These are phyloP conservation scores for Pyrocoelia pectoralis DNA, from an alignment of 2,888 invertebrate genomes.

Conservation along the genomic window DNA sequence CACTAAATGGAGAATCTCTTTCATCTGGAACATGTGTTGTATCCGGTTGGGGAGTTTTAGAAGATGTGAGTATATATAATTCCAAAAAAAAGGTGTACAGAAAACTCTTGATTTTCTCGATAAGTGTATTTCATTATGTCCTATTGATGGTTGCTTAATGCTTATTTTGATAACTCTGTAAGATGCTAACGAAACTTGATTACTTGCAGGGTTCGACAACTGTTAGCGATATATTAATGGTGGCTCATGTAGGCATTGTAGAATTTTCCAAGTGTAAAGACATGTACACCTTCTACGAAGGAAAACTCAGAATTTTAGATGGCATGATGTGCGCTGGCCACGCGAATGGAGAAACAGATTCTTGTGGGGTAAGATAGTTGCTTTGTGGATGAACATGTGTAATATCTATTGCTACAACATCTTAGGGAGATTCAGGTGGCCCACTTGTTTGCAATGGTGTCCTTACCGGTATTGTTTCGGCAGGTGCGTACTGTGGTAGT, in stretches of 20 bases:
- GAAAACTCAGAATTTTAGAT: not conserved
- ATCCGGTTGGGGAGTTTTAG: conserved; percentile 44
- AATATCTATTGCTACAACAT: too few relatives aligned
- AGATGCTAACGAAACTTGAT: too few relatives aligned
- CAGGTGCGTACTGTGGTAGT: conserved; percentile 44
- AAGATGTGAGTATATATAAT: conserved; percentile 36
- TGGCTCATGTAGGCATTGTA: conserved; percentile 40
- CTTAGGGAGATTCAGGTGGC: conserved; percentile 50
- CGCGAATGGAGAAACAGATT: conserved; percentile 33
- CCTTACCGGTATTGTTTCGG: conserved; percentile 46
- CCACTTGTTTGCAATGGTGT: conserved; percentile 44
- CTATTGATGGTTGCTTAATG: too few relatives aligned
- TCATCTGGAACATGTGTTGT: conserved; percentile 38
- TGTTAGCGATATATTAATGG: conserved; percentile 41
- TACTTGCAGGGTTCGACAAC: conserved; percentile 33
- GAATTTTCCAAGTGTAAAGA: conserved; percentile 36
- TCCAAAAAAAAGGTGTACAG: not conserved
- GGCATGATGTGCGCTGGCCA: conserved; percentile 42
- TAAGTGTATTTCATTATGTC: too few relatives aligned
- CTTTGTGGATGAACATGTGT: too few relatives aligned
- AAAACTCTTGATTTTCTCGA: too few relatives aligned
- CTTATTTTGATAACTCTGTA: too few relatives aligned
- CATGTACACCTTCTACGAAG: conserved; percentile 3
- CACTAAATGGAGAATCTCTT: conserved; percentile 26
- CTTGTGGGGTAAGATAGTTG: conserved; percentile 26